Percentiles rank a stretch among this genome's conserved stretches.
Evolutionary conservation across 2,888 invertebrate genomes (phyloP).

Genomic region (Phoronis australis): DNA sequence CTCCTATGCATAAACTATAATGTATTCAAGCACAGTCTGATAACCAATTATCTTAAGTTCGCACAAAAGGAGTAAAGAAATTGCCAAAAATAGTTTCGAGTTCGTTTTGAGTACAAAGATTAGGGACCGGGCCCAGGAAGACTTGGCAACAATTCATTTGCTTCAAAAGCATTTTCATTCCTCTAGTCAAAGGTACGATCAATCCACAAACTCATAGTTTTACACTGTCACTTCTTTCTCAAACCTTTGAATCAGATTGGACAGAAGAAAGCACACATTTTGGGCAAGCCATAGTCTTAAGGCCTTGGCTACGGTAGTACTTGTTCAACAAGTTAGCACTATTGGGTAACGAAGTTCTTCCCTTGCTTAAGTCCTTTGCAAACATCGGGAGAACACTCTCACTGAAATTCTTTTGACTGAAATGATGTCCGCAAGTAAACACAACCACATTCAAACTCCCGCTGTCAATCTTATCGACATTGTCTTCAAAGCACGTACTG

Average conservation of each 20-base stretch:
- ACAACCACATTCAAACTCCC: slow-evolving; percentile 16
- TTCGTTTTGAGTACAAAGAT: too few relatives aligned
- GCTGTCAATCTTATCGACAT: not conserved
- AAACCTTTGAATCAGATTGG: not conserved
- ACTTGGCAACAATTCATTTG: too few relatives aligned
- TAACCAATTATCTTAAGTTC: too few relatives aligned
- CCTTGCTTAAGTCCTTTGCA: slow-evolving; percentile 19
- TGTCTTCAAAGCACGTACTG: not conserved
- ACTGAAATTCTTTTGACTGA: slow-evolving; percentile 21
- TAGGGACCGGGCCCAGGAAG: too few relatives aligned
- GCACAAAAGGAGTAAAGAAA: too few relatives aligned
- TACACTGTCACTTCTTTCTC: too few relatives aligned
- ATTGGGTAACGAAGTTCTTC: slow-evolving; percentile 20
- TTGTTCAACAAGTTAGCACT: slow-evolving; percentile 28
- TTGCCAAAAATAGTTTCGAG: too few relatives aligned
- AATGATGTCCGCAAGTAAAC: slow-evolving; percentile 44
- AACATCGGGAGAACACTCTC: slow-evolving; percentile 24
- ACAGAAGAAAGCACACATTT: slow-evolving; percentile 35
- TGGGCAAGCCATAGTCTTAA: slow-evolving; percentile 36
- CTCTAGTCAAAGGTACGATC: too few relatives aligned
- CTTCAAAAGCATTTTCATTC: too few relatives aligned
- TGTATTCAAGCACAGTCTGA: too few relatives aligned
- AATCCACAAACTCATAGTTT: too few relatives aligned
- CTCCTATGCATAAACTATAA: too few relatives aligned
- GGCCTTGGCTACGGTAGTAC: slow-evolving; percentile 25